Base-by-base conservation (phyloP, 2,113 vertebrate species). In the Tamias sibiricus region DNA sequence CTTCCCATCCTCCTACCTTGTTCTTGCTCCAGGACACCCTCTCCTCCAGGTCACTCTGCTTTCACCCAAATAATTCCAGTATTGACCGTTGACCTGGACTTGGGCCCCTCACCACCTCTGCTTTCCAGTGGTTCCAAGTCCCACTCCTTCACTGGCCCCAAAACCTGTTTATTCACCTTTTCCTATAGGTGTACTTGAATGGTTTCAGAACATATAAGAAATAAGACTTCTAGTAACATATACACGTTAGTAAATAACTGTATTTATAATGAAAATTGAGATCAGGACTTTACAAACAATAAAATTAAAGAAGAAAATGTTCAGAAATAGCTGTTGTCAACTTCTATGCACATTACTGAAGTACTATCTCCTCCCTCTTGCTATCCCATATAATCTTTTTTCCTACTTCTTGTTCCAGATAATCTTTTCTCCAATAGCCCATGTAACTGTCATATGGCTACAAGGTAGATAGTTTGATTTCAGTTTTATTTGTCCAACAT, bases 251-350 rank as follows among this genome's bases (percentile, higher is more conserved):
- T 74, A 86, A 93, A 30, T 64, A 14, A 4, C n/a, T 95, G 87
- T 10, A 40, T 69, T 85, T 64, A 14, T 14, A 52, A n/a, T 88
- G 47, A 90, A 83, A 85, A 85, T 66, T 66, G 30, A 32, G 85
- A 32, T 64, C 16, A 4, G 19, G 28, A 59, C 26, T 85, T 49
- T 62, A 24, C 2, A 66, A 79, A 12, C 44, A 16, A 52, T 52
- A 80, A 80, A 90, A 76, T 76, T 81, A 81, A 95, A 68, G 42
- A 96, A 94, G 32, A 26, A 98, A 86, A 62, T 72, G 2, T 66
- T 85, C 26, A 54, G 69, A 86, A 90, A 32, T 49, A 13, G 0
- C 76, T 49, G 32, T 26, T 69, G 35, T 77, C 37, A 76, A 82
- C 42, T 59, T 68, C 19, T 37, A 52, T 11, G 6, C 32, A 28